A percentile compares a stretch with the other conserved stretches of the same genome.
Conservation (phyloP, 2,888 invertebrate genomes). For the Dryadula phaetusa region DNA sequence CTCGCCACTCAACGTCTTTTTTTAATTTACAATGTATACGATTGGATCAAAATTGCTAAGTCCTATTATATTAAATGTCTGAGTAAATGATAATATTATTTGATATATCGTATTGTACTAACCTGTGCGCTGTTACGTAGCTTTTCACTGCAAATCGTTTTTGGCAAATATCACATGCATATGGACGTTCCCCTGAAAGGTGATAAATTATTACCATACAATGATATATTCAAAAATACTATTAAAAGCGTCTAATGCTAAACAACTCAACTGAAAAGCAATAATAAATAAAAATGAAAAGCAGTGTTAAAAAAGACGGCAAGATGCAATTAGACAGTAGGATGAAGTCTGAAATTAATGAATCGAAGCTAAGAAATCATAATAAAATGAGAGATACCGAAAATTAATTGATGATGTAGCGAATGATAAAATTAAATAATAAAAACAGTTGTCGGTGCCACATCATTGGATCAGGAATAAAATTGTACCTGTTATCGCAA, state of each 20-base stretch:
- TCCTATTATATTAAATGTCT: too few relatives aligned
- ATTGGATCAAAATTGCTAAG: too few relatives aligned
- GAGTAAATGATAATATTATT: neutral
- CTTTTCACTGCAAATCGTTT: conserved; percentile 92
- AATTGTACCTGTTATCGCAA: conserved; percentile 68
- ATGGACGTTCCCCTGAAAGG: conserved; percentile 88
- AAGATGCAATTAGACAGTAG: conserved; percentile 79
- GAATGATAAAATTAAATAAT: conserved; percentile 57
- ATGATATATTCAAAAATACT: neutral
- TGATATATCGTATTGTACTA: conserved; percentile 31
- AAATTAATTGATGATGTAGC: conserved; percentile 73
- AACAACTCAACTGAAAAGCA: conserved; percentile 21
- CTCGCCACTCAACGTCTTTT: too few relatives aligned
- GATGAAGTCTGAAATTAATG: conserved; percentile 76
- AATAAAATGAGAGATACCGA: conserved; percentile 64
- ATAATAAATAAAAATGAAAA: conserved; percentile 25
- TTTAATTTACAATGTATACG: too few relatives aligned
- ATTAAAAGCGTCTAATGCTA: conserved; percentile 18
- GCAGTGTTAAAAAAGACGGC: conserved; percentile 79
- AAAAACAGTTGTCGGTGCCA: conserved; percentile 79
- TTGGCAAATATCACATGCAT: conserved; percentile 91
- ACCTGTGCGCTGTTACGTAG: conserved; percentile 91
- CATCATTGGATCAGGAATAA: conserved; percentile 68
- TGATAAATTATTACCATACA: neutral
- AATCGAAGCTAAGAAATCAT: conserved; percentile 70